Evolutionary conservation across 1,140 invertebrate species (phyloP).

Genomic region (Yoshiicerus persimilis): DNA sequence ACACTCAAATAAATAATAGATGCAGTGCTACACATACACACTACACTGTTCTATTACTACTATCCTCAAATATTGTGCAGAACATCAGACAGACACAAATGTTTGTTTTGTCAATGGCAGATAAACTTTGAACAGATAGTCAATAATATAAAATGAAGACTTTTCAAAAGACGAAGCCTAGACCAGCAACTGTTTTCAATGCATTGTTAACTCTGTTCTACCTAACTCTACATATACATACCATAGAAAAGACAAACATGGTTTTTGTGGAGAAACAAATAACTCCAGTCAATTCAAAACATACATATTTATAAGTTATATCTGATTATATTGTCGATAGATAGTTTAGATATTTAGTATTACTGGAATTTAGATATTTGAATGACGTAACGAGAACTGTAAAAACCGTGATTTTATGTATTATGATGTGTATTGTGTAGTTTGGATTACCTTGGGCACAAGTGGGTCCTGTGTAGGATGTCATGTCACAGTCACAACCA

Average conservation of each 20-base stretch:
- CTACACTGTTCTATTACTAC: background rate
- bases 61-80: too few species aligned
- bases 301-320: too few species aligned
- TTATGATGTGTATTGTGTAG: background rate
- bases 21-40: background rate
- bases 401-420: too few species aligned
- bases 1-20: background rate
- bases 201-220: too few species aligned
- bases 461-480: conserved; percentile 86
- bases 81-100: background rate
- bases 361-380: too few species aligned
- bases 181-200: too few species aligned
- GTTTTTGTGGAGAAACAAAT: too few species aligned
- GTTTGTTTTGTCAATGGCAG: background rate
- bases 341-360: too few species aligned
- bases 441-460: conserved; percentile 77
- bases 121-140: background rate
- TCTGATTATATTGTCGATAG: too few species aligned
- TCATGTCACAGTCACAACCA: conserved; percentile 93
- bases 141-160: background rate
- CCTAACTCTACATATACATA: too few species aligned
- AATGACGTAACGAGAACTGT: background rate
- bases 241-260: too few species aligned
- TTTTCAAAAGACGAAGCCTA: background rate
- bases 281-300: too few species aligned